Conservation (phyloP, 2,888 invertebrate species). For the Periphyllus acericola region DNA sequence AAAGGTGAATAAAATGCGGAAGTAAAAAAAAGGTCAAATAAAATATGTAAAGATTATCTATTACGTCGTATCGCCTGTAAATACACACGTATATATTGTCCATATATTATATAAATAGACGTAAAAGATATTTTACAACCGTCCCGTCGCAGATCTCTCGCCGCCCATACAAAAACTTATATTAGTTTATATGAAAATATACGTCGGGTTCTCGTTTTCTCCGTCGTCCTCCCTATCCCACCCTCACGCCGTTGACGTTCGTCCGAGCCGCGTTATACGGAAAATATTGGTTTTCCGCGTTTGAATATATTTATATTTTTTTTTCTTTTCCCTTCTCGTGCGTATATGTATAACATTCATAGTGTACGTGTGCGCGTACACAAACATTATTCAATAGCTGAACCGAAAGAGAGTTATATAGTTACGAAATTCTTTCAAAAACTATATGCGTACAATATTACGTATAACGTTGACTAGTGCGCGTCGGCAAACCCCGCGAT, state of each 20-base stretch:
- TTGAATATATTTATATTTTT: slow-evolving; percentile 35
- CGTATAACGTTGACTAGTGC: no score
- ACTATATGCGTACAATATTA: neutral
- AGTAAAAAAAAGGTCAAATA: no score
- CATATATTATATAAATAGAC: no score
- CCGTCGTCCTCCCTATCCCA: neutral
- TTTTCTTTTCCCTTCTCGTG: neutral
- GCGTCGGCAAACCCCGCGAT: neutral
- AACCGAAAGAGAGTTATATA: neutral
- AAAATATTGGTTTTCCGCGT: slow-evolving; percentile 45
- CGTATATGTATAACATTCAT: neutral
- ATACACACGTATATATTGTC: no score
- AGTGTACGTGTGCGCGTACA: neutral
- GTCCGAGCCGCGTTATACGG: neutral
- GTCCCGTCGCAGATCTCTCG: neutral
- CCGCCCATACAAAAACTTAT: neutral
- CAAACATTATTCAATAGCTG: neutral
- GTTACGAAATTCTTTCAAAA: slow-evolving; percentile 27
- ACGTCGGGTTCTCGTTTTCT: slow-evolving; percentile 1
- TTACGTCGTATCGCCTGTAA: no score
- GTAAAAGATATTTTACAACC: no score
- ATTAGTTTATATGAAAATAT: slow-evolving; percentile 9
- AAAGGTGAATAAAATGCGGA: no score
- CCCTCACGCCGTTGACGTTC: neutral
- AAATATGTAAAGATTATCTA: no score